A percentile compares a stretch with the other conserved stretches of the same genome.
These are phyloP conservation scores for Drosophila macrospina DNA, from an alignment of 2,888 invertebrate species.

Conservation along the genomic window DNA sequence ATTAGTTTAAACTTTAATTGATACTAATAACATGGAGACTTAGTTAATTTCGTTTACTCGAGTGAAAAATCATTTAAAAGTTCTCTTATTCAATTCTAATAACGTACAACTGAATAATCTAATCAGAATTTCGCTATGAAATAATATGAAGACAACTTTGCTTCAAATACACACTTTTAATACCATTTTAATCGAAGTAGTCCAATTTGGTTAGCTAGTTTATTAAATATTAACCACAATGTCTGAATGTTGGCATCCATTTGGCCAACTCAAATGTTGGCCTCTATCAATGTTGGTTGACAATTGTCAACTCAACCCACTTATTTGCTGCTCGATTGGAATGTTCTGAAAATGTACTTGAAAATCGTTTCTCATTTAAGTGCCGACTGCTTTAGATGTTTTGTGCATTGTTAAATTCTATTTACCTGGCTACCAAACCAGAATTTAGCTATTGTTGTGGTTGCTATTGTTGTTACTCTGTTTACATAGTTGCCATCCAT, in stretches of 20 bases:
- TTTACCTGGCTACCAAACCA: conserved; percentile 38
- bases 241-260: conserved; percentile 3
- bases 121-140: neutral
- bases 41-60: too few relatives aligned
- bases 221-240: conserved; percentile 10
- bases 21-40: too few relatives aligned
- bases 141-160: neutral
- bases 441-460: conserved; percentile 26
- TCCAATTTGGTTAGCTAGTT: neutral
- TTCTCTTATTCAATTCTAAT: too few relatives aligned
- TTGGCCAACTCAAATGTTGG: conserved; percentile 17
- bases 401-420: conserved; percentile 68
- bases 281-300: conserved; percentile 41
- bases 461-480: conserved; percentile 14
- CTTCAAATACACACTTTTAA: neutral
- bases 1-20: neutral
- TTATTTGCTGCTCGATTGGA: conserved; percentile 21
- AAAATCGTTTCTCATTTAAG: conserved; percentile 28
- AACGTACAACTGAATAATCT: neutral
- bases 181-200: neutral
- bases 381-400: conserved; percentile 47
- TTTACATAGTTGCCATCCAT: conserved; percentile 26
- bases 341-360: conserved; percentile 40
- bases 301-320: conserved; percentile 20
- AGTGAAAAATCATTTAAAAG: too few relatives aligned